A percentile compares a stretch with the other conserved stretches of the same genome.
Evolutionary conservation across 2,113 vertebrate species (phyloP).

Genomic region (Lipotes vexillifer): DNA sequence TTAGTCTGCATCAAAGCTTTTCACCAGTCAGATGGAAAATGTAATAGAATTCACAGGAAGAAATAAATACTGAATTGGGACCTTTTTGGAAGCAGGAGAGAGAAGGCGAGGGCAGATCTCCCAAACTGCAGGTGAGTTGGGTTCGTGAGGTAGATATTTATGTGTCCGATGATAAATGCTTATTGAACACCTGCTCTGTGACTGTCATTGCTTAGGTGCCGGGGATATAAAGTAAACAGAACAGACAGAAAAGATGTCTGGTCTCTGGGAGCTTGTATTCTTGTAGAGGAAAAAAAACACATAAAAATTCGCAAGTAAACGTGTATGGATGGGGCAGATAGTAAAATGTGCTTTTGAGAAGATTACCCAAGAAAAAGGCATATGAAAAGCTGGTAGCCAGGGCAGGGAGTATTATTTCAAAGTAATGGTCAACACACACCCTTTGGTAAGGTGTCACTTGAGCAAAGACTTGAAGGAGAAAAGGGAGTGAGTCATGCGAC

Average conservation of each 20-base stretch:
- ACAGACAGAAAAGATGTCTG: neutral
- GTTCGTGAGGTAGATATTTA: neutral
- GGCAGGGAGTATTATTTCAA: no score
- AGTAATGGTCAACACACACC: neutral
- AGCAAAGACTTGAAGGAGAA: neutral
- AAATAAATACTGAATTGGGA: neutral
- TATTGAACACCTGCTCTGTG: neutral
- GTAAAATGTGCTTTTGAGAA: neutral
- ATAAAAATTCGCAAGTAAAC: neutral
- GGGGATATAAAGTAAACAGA: no score
- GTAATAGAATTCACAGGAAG: neutral
- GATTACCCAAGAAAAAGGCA: neutral
- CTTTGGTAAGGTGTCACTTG: neutral
- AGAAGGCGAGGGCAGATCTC: accelerated
- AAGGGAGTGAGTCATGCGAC: neutral
- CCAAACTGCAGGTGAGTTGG: no score
- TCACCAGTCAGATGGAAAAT: neutral
- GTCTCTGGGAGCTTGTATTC: neutral
- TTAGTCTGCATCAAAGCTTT: neutral
- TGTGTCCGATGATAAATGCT: accelerated
- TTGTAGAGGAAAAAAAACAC: no score
- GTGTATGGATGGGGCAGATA: neutral
- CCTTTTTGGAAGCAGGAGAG: neutral
- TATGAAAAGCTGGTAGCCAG: neutral
- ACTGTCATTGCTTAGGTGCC: no score